phyloP scores from a whole-genome alignment of 1,140 invertebrate genomes.

The Aricia agestis region DNA sequence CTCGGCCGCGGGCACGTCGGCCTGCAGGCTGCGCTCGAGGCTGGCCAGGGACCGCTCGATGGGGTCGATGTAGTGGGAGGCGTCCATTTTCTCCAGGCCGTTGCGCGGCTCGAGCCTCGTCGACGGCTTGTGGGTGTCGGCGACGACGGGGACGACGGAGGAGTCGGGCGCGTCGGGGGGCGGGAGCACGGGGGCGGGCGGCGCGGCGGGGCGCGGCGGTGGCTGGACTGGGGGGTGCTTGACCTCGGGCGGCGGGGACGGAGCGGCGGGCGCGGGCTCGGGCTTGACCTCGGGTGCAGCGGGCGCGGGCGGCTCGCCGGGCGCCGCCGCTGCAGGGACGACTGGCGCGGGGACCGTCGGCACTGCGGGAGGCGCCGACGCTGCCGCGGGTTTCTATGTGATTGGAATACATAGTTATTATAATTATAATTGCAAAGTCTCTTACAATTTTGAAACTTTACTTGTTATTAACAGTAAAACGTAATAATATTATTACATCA shows the following conservation, averaged over 20 bases:
- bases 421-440: no score
- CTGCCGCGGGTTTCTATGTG: conserved; percentile 35
- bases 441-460: no score
- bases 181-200: conserved; percentile 21
- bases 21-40: conserved; percentile 78
- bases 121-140: conserved; percentile 41
- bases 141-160: conserved; percentile 35
- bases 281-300: conserved; percentile 25
- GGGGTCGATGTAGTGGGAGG: conserved; percentile 76
- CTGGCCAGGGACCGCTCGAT: conserved; percentile 81
- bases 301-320: conserved; percentile 32
- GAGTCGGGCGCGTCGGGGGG: conserved; percentile 39
- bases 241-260: conserved; percentile 26
- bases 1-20: conserved; percentile 69
- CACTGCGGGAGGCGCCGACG: conserved; percentile 10
- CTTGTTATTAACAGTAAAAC: no score
- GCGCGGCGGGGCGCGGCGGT: conserved; percentile 27
- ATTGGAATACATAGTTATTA: background rate
- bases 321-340: conserved; percentile 28
- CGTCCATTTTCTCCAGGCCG: conserved; percentile 60
- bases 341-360: conserved; percentile 28
- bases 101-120: conserved; percentile 56
- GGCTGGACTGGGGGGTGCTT: conserved; percentile 27
- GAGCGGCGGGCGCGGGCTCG: conserved; percentile 30
- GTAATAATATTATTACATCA: no score